phyloP scores from a whole-genome alignment of 37 sponge, comb jelly and placozoan genomes.

The Spongilla lacustris region DNA sequence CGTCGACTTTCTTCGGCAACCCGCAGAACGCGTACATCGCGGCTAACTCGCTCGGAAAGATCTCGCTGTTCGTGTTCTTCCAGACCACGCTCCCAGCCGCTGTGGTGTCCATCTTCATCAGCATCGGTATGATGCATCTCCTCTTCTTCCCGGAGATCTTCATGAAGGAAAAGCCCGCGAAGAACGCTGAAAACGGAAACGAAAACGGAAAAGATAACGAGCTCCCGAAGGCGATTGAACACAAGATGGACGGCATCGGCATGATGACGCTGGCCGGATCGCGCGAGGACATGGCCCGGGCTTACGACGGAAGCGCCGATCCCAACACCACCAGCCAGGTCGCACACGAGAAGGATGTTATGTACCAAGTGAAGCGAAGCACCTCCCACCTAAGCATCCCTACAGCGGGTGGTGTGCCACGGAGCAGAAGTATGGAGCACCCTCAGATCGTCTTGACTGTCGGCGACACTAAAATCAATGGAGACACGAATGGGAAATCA shows the following conservation, averaged over 20 bases:
- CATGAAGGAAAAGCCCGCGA: background rate
- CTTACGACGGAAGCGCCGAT: conserved; percentile 15
- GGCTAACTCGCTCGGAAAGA: conserved; percentile 18
- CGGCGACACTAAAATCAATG: background rate
- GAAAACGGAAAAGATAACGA: no score
- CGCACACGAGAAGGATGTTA: conserved; percentile 1
- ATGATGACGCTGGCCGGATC: conserved; percentile 2
- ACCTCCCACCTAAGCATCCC: conserved; percentile 18
- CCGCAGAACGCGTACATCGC: conserved; percentile 77
- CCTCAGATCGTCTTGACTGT: background rate
- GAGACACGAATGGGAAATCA: background rate
- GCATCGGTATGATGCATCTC: conserved; percentile 43
- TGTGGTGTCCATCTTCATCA: conserved; percentile 45
- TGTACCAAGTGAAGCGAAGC: conserved; percentile 18
- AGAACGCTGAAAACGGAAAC: conserved; percentile 4
- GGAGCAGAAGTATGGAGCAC: background rate
- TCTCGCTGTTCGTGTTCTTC: conserved; percentile 47
- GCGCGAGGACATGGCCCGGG: background rate
- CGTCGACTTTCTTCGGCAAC: conserved; percentile 73
- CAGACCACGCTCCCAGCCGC: conserved; percentile 54
- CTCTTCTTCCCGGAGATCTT: conserved; percentile 9
- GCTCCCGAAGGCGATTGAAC: background rate
- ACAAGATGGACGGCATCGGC: background rate
- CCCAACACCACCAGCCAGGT: conserved; percentile 24
- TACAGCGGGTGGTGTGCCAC: background rate